Evolutionary conservation across 2,797 vertebrate genomes (phyloP).

Genomic region (Otolemur crassicaudatus): DNA sequence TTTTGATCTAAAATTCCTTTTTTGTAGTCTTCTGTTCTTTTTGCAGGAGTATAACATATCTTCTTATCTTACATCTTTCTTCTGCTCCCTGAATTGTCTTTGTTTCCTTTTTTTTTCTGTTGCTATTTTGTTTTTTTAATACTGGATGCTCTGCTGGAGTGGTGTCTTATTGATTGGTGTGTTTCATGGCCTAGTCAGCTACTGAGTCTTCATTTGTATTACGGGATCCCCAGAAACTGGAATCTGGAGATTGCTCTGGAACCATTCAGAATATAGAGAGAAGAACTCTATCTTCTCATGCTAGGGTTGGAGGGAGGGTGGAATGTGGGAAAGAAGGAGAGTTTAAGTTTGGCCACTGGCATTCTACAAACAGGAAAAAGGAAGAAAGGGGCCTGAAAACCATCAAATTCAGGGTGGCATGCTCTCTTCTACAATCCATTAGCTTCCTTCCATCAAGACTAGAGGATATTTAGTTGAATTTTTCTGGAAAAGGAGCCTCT

Average conservation of each 20-base stretch:
- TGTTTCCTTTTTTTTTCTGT: neutral
- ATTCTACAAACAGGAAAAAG: conserved; percentile 3
- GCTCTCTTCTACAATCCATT: neutral
- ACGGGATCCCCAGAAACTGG: neutral
- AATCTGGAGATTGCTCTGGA: conserved; percentile 17
- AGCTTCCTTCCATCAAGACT: neutral
- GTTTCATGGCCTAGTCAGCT: neutral
- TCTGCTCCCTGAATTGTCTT: neutral
- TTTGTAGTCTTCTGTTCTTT: conserved; percentile 35
- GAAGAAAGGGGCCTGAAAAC: neutral
- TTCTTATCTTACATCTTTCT: neutral
- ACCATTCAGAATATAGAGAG: neutral
- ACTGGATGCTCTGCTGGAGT: neutral
- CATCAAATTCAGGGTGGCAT: neutral
- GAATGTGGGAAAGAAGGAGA: neutral
- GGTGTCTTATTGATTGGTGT: neutral
- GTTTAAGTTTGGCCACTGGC: neutral
- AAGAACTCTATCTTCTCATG: neutral
- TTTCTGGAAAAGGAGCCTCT: neutral
- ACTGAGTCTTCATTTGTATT: neutral
- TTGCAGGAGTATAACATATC: neutral
- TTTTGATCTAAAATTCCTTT: conserved; percentile 29
- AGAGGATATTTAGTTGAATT: neutral
- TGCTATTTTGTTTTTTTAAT: neutral
- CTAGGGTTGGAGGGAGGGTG: neutral